A percentile compares a stretch with the other conserved stretches of the same genome.
phyloP scores from a whole-genome alignment of 2,113 vertebrate species.

The Oostethus manadensis region DNA sequence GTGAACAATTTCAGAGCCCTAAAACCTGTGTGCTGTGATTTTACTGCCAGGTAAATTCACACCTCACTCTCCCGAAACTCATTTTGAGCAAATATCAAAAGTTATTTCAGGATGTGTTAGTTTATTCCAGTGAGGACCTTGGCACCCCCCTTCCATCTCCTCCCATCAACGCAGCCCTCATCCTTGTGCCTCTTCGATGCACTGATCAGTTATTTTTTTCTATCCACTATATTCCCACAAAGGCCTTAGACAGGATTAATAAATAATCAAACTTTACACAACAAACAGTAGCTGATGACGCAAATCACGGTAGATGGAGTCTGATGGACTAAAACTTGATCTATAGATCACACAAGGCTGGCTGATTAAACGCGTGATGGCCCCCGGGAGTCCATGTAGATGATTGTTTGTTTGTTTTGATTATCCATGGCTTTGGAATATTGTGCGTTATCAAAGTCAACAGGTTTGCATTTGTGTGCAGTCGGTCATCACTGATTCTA shows the following conservation, averaged over 20 bases:
- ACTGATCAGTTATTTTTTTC: conserved; percentile 31
- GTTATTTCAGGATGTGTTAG: conserved; percentile 6
- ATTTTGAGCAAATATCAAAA: conserved; percentile 28
- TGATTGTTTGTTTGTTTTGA: conserved; percentile 19
- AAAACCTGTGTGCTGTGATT: conserved; percentile 42
- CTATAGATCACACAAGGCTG: conserved; percentile 21
- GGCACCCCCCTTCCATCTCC: neutral
- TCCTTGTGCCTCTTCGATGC: conserved; percentile 22
- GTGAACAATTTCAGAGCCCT: conserved; percentile 62
- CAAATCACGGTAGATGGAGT: conserved; percentile 28
- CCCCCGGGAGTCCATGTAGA: conserved; percentile 1
- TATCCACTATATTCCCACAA: conserved; percentile 13
- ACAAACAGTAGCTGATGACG: conserved; percentile 13
- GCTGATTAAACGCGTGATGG: conserved; percentile 31
- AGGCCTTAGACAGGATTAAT: conserved; percentile 27
- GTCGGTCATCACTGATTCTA: neutral
- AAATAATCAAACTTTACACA: conserved; percentile 44
- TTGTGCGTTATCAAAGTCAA: conserved; percentile 14
- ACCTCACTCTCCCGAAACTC: no score
- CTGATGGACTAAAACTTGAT: conserved; percentile 23
- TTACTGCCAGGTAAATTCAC: no score
- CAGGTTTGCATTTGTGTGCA: neutral
- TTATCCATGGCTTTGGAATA: neutral
- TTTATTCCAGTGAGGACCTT: conserved; percentile 5
- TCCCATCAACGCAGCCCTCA: neutral